Evolutionary conservation across 2,888 invertebrate genomes (phyloP).

Genomic region (Eugnorisma glareosa): DNA sequence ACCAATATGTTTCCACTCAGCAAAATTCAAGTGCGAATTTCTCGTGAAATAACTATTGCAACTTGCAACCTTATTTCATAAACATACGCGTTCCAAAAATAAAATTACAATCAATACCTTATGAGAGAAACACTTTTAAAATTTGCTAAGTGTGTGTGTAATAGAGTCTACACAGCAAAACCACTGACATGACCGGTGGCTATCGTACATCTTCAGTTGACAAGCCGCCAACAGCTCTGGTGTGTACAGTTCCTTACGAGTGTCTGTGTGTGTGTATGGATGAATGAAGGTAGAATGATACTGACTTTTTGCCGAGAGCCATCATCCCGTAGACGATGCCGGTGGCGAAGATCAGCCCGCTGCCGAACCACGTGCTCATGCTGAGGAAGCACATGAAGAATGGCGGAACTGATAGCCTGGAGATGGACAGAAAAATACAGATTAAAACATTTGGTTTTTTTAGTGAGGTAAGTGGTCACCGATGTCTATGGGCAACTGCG

Average conservation of each 20-base stretch:
- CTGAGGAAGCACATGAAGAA: conserved; percentile 94
- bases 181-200: not conserved
- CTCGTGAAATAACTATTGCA: not conserved
- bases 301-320: conserved; percentile 98
- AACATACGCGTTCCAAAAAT: not conserved
- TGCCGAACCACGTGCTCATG: conserved; percentile 95
- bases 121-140: not conserved
- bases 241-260: not conserved
- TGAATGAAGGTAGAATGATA: conserved; percentile 70
- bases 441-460: not conserved
- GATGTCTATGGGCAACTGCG: not conserved
- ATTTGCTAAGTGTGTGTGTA: not conserved
- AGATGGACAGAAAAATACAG: conserved; percentile 51
- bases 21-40: not conserved
- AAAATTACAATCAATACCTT: not conserved
- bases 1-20: not conserved
- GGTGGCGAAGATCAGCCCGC: conserved; percentile 96
- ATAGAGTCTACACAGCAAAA: not conserved
- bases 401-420: conserved; percentile 95
- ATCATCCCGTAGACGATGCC: conserved; percentile 98
- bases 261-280: not conserved
- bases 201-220: not conserved
- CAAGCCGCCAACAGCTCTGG: not conserved
- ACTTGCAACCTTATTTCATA: not conserved
- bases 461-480: not conserved